Evolutionary conservation across 2,113 vertebrate species (phyloP), one percentile per base, ranked within the genome.

Genomic region (Dendrocopos noguchii): DNA sequence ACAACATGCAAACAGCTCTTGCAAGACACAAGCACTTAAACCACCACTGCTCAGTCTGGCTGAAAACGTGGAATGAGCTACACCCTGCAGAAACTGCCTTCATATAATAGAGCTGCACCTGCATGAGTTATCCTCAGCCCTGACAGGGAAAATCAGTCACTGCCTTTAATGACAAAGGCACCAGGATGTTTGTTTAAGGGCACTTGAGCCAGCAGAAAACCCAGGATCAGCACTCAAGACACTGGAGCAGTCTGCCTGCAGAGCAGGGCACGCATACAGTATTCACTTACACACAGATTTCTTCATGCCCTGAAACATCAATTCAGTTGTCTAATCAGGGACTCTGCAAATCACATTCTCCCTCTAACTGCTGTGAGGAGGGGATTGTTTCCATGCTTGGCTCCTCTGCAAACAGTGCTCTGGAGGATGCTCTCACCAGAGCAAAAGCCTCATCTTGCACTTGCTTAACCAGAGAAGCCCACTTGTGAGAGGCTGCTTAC

Each of bases 81-180:
- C 33, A 72, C 5, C 24, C 22, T 28, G 36, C 0, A 61, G 28
- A 78, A 76, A 83, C 1, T 55, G 36, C 29, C 44, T 70, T 65
- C 3, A 27, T 2, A 15, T 10, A 66, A 73, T 7, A 36, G 67
- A 87, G 64, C 60, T 85, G 81, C 33, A 81, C 33, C 84, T 67
- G 20, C 53, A 31, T 0, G 0, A 44, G 60, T 4, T 59, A 25
- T 14, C 14, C 39, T 18, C 15, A 50, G 46, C 34, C 55, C 56
- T 55, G 24, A 28, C 46, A 66, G 59, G 50, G 70, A 53, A 87
- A 61, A 64, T 50, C 1, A 61, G 34, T 19, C 71, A 64, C 2
- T 75, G 61, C 55, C 39, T 75, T 79, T 84, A 68, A 21, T 20
- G 39, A 42, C 73, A 55, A 33, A 70, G n/a, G 11, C 80, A 81